These are phyloP conservation scores for Anneissia japonica DNA, from an alignment of 35 echinoderm and acorn worm genomes.

Conservation along the genomic window DNA sequence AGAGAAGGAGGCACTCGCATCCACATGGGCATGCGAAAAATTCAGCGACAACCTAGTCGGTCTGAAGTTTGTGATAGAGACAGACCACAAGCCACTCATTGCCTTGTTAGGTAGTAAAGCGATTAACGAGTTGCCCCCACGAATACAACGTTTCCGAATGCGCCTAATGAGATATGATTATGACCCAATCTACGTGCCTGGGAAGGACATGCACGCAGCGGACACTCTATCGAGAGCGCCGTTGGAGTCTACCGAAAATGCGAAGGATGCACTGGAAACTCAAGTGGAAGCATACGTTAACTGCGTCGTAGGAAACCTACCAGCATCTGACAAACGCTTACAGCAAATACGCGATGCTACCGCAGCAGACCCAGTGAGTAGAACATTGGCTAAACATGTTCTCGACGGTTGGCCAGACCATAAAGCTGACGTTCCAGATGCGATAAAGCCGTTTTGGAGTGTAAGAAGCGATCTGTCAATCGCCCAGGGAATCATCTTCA, in stretches of 20 bases:
- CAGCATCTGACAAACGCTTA: slow-evolving; percentile 1
- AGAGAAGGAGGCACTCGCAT: slow-evolving; percentile 48
- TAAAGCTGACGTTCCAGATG: background rate
- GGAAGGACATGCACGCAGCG: slow-evolving; percentile 12
- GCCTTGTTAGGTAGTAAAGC: slow-evolving; percentile 29
- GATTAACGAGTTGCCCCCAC: slow-evolving; percentile 33
- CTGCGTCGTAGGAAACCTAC: background rate
- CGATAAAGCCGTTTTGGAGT: slow-evolving; percentile 26
- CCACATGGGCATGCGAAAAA: slow-evolving; percentile 41
- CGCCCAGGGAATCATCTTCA: slow-evolving; percentile 30
- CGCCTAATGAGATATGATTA: slow-evolving; percentile 31
- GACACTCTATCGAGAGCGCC: slow-evolving; percentile 27
- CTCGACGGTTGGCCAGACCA: slow-evolving; percentile 41
- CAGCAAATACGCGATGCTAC: slow-evolving; percentile 20
- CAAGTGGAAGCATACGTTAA: slow-evolving; percentile 20
- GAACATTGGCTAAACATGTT: slow-evolving; percentile 22
- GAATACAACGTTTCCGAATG: slow-evolving; percentile 32
- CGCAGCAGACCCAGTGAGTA: slow-evolving; percentile 30
- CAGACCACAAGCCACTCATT: slow-evolving; percentile 47
- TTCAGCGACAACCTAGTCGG: slow-evolving; percentile 35
- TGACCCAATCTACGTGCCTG: background rate
- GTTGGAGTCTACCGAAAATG: background rate
- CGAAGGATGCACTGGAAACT: background rate
- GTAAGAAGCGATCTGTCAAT: slow-evolving; percentile 43
- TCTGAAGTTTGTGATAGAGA: slow-evolving; percentile 35